Evolutionary conservation across 2,113 vertebrate genomes (phyloP).

Genomic region (Barnardius zonarius): DNA sequence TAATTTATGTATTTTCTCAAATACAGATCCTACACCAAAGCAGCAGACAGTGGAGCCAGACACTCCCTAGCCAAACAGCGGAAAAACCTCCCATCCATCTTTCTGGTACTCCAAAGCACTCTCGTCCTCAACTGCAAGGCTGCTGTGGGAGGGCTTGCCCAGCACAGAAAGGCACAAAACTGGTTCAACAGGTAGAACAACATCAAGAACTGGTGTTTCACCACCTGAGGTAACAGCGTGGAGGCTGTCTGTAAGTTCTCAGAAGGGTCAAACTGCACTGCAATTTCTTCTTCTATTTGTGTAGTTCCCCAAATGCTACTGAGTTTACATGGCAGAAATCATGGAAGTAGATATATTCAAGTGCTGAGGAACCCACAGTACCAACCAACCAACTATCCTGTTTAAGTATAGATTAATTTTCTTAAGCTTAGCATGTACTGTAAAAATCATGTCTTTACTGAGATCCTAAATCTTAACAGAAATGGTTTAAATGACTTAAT

Average conservation of each 20-base stretch:
- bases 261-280: not conserved
- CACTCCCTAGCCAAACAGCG: not conserved
- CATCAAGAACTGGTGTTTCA: not conserved
- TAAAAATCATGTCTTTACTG: not conserved
- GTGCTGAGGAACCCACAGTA: not conserved
- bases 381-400: not conserved
- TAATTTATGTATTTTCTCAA: not conserved
- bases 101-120: not conserved
- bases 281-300: conserved; percentile 4
- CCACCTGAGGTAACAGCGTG: not conserved
- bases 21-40: not conserved
- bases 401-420: not conserved
- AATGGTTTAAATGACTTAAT: not conserved
- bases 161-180: not conserved
- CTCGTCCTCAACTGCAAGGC: not conserved
- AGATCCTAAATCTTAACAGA: not conserved
- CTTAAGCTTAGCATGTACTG: not conserved
- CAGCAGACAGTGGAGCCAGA: not conserved
- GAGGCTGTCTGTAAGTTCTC: conserved; percentile 9
- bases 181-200: conserved; percentile 20
- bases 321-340: not conserved
- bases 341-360: not conserved
- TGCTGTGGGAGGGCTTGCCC: not conserved
- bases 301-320: not conserved
- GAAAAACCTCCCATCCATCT: not conserved